Conservation (phyloP, 37 sponge, comb jelly and placozoan species). For the Spongia lamella region DNA sequence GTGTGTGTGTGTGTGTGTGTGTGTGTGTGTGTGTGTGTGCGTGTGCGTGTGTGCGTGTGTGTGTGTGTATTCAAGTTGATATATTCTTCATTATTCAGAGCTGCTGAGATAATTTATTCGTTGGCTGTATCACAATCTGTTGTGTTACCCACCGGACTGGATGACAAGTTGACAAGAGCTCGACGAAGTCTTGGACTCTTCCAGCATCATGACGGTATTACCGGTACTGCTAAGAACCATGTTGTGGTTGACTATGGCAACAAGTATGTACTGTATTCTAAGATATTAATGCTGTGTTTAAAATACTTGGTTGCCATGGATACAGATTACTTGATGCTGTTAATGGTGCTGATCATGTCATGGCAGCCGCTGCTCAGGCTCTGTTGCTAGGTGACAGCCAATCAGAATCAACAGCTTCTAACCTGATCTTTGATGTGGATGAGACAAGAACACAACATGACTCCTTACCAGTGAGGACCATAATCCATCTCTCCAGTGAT, state of each 20-base stretch:
- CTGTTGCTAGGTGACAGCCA: slow-evolving; percentile 5
- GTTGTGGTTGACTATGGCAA: slow-evolving; percentile 87
- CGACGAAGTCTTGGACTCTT: slow-evolving; percentile 78
- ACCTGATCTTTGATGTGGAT: background rate
- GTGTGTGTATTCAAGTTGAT: no score
- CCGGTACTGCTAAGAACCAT: slow-evolving; percentile 76
- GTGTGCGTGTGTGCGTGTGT: no score
- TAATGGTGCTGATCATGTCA: slow-evolving; percentile 11
- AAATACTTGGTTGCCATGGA: no score
- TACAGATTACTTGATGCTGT: slow-evolving; percentile 26
- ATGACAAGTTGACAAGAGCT: slow-evolving; percentile 38
- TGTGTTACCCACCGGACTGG: background rate
- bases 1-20: no score
- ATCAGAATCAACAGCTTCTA: no score
- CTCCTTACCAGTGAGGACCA: background rate
- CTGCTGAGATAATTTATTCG: slow-evolving; percentile 78
- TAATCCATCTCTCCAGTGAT: slow-evolving; percentile 1
- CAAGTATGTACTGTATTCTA: slow-evolving; percentile 27
- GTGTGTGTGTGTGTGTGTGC: no score
- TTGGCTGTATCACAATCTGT: slow-evolving; percentile 21
- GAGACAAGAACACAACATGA: slow-evolving; percentile 22
- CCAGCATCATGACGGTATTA: slow-evolving; percentile 96
- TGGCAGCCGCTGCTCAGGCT: slow-evolving; percentile 24
- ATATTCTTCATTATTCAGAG: no score
- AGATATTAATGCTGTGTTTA: background rate